Evolutionary conservation across 2,888 invertebrate genomes (phyloP), one percentile per base, ranked within the genome.

Genomic region (Andrena praecox): DNA sequence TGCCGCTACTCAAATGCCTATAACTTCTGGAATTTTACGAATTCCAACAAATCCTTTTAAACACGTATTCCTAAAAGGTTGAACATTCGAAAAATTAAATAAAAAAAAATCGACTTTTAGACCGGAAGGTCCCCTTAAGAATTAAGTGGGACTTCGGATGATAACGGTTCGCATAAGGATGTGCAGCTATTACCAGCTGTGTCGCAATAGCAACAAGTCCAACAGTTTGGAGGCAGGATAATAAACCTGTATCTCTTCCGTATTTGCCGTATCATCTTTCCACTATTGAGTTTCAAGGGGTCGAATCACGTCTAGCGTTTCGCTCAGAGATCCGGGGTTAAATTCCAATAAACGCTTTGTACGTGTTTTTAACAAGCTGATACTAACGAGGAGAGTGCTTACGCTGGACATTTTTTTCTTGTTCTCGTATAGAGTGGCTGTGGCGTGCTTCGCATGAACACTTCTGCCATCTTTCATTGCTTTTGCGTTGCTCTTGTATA

Each of bases 261-360:
- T 62, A 56, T 35, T 69, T 42, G 27, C 20, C 68, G 60, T 72
- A 82, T 77, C 68, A 29, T 31, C 69, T 82, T 77, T 70, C 77
- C 48, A n/a, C 72, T 72, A 82, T 66, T 72, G 60, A 82, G 70
- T 82, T 82, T 77, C 82, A 33, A 66, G 29, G 60, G 67, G 29
- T 48, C 50, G 77, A 54, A 73, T 27, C 68, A 31, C 42, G 72
- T n/a, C 69, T 69, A 77, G 72, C 77, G 60, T 69, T 68, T 33
- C 64, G 72, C 69, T 27, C 77, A 50, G 27, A 62, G 24, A 35
- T 54, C 8, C 16, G 35, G 50, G 48, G 54, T 77, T 82, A 64
- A 73, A 82, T 81, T 82, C 68, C 82, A 77, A 73, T 73, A 82
- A 82, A 64, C 73, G 29, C 60, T 54, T 33, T n/a, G 77, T 59